Percentiles rank a stretch among this genome's conserved stretches.
phyloP scores from a whole-genome alignment of 1,140 invertebrate species.

The Lordiphosa mommai region DNA sequence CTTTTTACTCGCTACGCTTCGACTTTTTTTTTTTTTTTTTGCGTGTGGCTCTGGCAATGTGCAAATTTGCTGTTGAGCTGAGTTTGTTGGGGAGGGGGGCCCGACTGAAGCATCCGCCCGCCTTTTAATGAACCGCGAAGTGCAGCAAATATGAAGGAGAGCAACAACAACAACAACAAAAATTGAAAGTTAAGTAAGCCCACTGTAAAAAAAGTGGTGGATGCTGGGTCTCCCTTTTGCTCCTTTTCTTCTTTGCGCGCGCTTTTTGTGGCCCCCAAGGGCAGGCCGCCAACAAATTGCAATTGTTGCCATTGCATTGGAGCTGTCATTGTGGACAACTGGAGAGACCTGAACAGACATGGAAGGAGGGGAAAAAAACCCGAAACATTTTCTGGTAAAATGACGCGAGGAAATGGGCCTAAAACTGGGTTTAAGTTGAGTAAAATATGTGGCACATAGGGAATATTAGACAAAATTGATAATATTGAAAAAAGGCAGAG shows the following conservation, averaged over 20 bases:
- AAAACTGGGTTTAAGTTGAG: too few relatives aligned
- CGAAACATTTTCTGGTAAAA: too few relatives aligned
- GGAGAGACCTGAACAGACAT: constrained; percentile 4
- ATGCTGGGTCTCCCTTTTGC: constrained; percentile 12
- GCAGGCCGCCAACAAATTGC: constrained; percentile 78
- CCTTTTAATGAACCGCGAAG: constrained; percentile 79
- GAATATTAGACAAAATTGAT: too few relatives aligned
- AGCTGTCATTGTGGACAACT: constrained; percentile 60
- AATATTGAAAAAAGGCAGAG: too few relatives aligned
- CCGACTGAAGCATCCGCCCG: constrained; percentile 61
- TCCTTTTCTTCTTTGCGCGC: constrained; percentile 5
- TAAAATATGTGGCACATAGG: too few relatives aligned
- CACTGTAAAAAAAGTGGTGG: constrained; percentile 22
- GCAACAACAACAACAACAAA: not conserved
- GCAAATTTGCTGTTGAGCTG: constrained; percentile 65
- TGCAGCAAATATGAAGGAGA: constrained; percentile 55
- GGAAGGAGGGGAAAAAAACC: not conserved
- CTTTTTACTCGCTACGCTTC: constrained; percentile 32
- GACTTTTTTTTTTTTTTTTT: constrained; percentile 16
- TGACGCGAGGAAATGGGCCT: too few relatives aligned
- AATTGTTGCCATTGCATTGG: constrained; percentile 78
- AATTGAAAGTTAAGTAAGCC: constrained; percentile 16
- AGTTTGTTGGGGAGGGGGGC: not conserved
- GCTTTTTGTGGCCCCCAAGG: constrained; percentile 38
- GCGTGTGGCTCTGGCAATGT: constrained; percentile 33